phyloP scores from a whole-genome alignment of 2,888 invertebrate species.

The Melieria crassipennis region DNA sequence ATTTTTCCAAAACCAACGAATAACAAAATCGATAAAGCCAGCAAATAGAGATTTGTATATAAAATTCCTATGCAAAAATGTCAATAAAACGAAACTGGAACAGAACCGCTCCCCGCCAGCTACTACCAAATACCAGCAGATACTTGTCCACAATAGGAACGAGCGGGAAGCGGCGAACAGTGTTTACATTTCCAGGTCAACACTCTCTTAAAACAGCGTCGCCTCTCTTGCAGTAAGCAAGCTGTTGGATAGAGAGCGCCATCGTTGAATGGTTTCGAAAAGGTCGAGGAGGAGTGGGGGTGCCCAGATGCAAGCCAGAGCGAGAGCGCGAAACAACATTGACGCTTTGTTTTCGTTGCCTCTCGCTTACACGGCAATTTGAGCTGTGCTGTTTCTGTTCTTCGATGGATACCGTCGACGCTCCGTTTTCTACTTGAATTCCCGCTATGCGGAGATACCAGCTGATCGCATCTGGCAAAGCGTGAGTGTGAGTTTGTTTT shows the following conservation, averaged over 20 bases:
- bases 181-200: too few species aligned
- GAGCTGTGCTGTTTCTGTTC: conserved; percentile 4
- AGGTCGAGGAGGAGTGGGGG: neutral
- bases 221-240: too few species aligned
- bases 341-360: conserved; percentile 31
- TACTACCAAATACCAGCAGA: too few species aligned
- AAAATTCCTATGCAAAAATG: neutral
- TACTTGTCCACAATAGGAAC: too few species aligned
- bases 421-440: neutral
- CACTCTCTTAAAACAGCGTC: too few species aligned
- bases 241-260: neutral
- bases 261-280: neutral
- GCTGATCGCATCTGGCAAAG: conserved; percentile 8
- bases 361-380: conserved; percentile 16
- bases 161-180: too few species aligned
- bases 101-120: neutral
- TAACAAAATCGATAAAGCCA: conserved; percentile 23
- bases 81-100: conserved; percentile 18
- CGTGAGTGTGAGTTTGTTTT: conserved; percentile 17
- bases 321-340: neutral
- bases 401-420: neutral
- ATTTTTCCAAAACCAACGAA: neutral
- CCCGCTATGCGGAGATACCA: conserved; percentile 8
- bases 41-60: neutral
- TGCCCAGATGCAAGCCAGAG: neutral